Base-by-base conservation (phyloP, 2,113 vertebrate species). In the Panthera uncia region DNA sequence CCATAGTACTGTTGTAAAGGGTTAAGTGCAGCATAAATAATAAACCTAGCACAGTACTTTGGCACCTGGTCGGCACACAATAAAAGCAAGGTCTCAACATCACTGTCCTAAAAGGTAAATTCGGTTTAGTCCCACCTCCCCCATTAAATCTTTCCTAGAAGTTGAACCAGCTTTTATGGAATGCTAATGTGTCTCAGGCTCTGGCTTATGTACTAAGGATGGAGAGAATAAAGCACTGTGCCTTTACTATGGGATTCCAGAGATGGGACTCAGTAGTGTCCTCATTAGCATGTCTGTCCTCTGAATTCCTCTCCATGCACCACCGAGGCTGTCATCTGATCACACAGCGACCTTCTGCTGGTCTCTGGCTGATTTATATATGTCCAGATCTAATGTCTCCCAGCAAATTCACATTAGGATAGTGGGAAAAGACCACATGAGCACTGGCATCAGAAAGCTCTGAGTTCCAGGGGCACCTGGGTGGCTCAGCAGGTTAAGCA, bases 291-390 rank as follows among this genome's bases (percentile, higher is more conserved):
- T 8, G 33, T 12, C 57, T 80, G 71, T 90, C 48, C 94, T 87
- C 84, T 81, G 29, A 66, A 86, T 85, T 89, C 95, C 86, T 86
- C 86, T 80, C 85, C 73, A 61, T 0, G 29, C 27, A 89, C 92
- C 82, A 45, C 73, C 82, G 41, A 31, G 73, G 92, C 80, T 45
- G 94, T 88, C 81, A 36, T 89, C 93, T 89, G 93, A 93, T 96
- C 85, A 93, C 96, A 96, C 88, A 48, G 66, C 91, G 92, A 95
- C 97, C 92, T 97, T 97, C 68, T 31, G 89, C 86, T 83, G 86
- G 80, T 93, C 86, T 83, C 89, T 31, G 82, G 93, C 41, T 97
- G 95, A 97, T 97, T 88, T 93, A 85, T 73, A 68, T 41, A 80
- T 31, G 78, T 94, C 93, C 93, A 50, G 57, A 80, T 81, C 65